A percentile compares a stretch with the other conserved stretches of the same genome.
Evolutionary conservation across 2,888 invertebrate genomes (phyloP).

Genomic region (Yponomeuta cagnagella): DNA sequence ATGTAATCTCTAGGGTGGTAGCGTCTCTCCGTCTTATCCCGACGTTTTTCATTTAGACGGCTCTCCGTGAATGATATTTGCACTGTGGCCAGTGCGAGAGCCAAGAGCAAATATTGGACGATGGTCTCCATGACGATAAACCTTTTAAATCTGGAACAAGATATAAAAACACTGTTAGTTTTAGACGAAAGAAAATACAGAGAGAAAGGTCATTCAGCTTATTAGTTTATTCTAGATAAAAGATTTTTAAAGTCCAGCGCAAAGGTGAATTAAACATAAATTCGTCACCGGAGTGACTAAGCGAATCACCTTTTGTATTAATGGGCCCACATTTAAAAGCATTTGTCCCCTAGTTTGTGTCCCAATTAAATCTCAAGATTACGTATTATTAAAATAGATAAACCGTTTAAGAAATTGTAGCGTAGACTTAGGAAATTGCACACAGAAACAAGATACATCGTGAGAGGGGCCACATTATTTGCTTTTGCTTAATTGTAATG

Average conservation of each 20-base stretch:
- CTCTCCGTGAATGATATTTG: constrained; percentile 72
- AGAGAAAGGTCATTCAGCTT: neutral
- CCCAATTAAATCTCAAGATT: too few relatives aligned
- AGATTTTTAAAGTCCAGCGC: neutral
- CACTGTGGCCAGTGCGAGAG: constrained; percentile 68
- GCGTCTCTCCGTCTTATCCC: constrained; percentile 67
- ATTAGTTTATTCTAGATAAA: too few relatives aligned
- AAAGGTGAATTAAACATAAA: neutral
- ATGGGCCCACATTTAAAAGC: too few relatives aligned
- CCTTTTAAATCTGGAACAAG: constrained; percentile 58
- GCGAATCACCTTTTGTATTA: too few relatives aligned
- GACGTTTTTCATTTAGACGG: constrained; percentile 71
- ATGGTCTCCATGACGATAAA: constrained; percentile 56
- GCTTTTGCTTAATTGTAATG: too few relatives aligned
- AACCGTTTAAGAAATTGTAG: too few relatives aligned
- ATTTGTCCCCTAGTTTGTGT: too few relatives aligned
- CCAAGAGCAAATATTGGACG: constrained; percentile 69
- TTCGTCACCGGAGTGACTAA: too few relatives aligned
- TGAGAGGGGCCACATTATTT: too few relatives aligned
- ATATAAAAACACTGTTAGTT: constrained; percentile 24
- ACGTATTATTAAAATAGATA: too few relatives aligned
- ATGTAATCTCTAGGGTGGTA: constrained; percentile 48
- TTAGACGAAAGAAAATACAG: neutral
- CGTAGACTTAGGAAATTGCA: too few relatives aligned
- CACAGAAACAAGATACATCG: too few relatives aligned